These are phyloP conservation scores for Anadara kagoshimensis DNA, from an alignment of 1,140 invertebrate species.

Conservation along the genomic window DNA sequence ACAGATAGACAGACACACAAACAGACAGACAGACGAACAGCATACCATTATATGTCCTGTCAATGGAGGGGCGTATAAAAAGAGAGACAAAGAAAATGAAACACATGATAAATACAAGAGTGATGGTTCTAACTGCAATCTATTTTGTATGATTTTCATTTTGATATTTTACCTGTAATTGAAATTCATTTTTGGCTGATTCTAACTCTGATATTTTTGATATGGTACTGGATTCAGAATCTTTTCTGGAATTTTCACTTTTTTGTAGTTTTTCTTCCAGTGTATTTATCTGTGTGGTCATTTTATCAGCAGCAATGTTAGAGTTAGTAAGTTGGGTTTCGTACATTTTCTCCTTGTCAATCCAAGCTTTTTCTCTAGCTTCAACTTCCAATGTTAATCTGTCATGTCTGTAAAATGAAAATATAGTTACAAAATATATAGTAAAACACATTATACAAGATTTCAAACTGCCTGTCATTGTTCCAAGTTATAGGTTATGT, in stretches of 20 bases:
- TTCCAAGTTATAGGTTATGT: too few relatives aligned
- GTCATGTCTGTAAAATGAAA: conserved; percentile 28
- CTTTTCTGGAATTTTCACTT: conserved; percentile 20
- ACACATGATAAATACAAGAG: too few relatives aligned
- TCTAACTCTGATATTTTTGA: conserved; percentile 19
- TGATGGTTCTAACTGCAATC: too few relatives aligned
- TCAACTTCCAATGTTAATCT: conserved; percentile 41
- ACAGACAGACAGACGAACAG: too few relatives aligned
- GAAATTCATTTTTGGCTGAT: conserved; percentile 62
- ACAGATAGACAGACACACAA: too few relatives aligned
- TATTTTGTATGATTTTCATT: conserved; percentile 80
- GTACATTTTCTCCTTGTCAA: conserved; percentile 66
- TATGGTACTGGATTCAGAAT: conserved; percentile 5
- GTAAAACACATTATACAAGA: too few relatives aligned
- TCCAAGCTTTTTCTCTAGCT: conserved; percentile 73
- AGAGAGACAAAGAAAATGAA: conserved; percentile 70
- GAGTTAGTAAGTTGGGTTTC: conserved; percentile 20
- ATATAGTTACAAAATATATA: too few relatives aligned
- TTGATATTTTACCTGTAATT: conserved; percentile 71
- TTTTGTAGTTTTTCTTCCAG: conserved; percentile 22
- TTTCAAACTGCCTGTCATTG: too few relatives aligned
- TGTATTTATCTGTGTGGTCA: neutral
- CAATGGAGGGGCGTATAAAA: too few relatives aligned
- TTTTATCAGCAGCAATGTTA: conserved; percentile 16
- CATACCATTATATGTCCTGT: too few relatives aligned